Percentiles rank a stretch among this genome's conserved stretches.
Evolutionary conservation across 2,888 invertebrate species (phyloP).

Genomic region (Leucozona laternaria): DNA sequence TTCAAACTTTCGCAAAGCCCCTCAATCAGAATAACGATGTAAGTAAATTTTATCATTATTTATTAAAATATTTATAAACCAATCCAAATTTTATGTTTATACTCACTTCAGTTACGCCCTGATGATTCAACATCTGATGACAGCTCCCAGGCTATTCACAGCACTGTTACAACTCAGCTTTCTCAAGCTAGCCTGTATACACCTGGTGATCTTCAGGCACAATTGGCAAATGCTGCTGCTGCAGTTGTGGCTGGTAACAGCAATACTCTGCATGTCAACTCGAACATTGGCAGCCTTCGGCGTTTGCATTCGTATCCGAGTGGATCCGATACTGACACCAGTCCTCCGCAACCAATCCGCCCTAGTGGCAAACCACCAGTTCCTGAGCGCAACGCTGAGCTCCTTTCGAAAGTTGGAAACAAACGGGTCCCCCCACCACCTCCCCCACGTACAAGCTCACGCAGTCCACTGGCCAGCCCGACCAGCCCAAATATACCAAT

Average conservation of each 20-base stretch:
- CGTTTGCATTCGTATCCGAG: slow-evolving; percentile 94
- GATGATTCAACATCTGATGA: slow-evolving; percentile 84
- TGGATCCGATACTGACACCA: slow-evolving; percentile 92
- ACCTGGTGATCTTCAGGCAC: slow-evolving; percentile 78
- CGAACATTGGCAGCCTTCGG: slow-evolving; percentile 86
- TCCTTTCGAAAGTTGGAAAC: slow-evolving; percentile 88
- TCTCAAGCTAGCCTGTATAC: slow-evolving; percentile 83
- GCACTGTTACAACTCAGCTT: slow-evolving; percentile 83
- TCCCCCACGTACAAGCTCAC: slow-evolving; percentile 95
- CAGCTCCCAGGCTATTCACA: slow-evolving; percentile 83
- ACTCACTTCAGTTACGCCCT: slow-evolving; percentile 80
- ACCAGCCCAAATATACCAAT: slow-evolving; percentile 89
- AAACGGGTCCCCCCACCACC: slow-evolving; percentile 95
- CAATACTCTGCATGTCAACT: slow-evolving; percentile 79
- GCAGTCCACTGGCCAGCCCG: slow-evolving; percentile 94
- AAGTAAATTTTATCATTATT: slow-evolving; percentile 47
- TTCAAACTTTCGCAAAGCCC: slow-evolving; percentile 94
- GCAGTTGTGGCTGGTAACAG: slow-evolving; percentile 83
- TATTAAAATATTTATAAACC: not conserved
- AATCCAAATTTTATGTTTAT: not conserved
- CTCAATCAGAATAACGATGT: slow-evolving; percentile 82
- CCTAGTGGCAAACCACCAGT: slow-evolving; percentile 90
- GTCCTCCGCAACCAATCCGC: slow-evolving; percentile 89
- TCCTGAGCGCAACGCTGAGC: slow-evolving; percentile 91
- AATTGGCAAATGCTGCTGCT: slow-evolving; percentile 72